Evolutionary conservation across 2,113 vertebrate genomes (phyloP).

Genomic region (Calidris pugnax): DNA sequence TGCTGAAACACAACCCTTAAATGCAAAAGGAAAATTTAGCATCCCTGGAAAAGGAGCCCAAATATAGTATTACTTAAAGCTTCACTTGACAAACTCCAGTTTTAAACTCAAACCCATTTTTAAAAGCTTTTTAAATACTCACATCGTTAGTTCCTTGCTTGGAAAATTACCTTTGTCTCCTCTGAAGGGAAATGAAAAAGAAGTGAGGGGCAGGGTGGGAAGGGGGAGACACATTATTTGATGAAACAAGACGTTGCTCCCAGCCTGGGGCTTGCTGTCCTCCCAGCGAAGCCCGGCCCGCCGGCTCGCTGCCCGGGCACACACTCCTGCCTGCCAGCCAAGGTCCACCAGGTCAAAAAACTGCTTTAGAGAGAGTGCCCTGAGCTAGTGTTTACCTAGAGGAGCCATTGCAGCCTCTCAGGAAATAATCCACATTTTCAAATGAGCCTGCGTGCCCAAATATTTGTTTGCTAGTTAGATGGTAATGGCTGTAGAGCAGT

Average conservation of each 20-base stretch:
- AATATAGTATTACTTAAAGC: not conserved
- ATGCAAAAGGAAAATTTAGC: not conserved
- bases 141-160: not conserved
- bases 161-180: not conserved
- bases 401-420: not conserved
- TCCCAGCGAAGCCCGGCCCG: not conserved
- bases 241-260: not conserved
- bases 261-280: not conserved
- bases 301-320: not conserved
- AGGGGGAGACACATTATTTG: not conserved
- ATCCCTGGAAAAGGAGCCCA: not conserved
- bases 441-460: not conserved
- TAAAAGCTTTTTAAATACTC: not conserved
- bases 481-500: not conserved
- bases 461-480: constrained; percentile 54
- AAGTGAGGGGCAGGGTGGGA: not conserved
- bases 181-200: not conserved
- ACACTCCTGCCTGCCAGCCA: constrained; percentile 30
- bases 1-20: not conserved
- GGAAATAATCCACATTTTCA: constrained; percentile 31
- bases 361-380: not conserved
- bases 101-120: not conserved
- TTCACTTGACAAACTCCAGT: not conserved
- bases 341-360: constrained; percentile 54
- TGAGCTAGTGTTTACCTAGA: constrained; percentile 39